A percentile compares a stretch with the other conserved stretches of the same genome.
These are phyloP conservation scores for Sorex maritimensis DNA, from an alignment of 2,797 vertebrate genomes.

Conservation along the genomic window DNA sequence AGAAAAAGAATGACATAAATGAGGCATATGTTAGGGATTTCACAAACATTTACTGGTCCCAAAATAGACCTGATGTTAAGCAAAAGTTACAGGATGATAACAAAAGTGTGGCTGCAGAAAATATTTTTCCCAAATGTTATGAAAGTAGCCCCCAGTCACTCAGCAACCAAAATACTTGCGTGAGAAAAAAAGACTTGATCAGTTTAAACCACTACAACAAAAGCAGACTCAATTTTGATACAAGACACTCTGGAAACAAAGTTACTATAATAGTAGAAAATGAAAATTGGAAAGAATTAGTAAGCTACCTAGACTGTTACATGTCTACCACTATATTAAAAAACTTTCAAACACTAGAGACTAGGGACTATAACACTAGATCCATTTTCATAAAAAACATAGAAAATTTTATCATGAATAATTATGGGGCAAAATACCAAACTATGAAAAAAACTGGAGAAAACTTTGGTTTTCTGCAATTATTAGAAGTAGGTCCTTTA, in stretches of 20 bases:
- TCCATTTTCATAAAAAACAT: conserved; percentile 41
- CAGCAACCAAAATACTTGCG: conserved; percentile 24
- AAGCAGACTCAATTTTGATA: not conserved
- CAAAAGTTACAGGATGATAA: conserved; percentile 69
- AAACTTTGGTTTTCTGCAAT: not conserved
- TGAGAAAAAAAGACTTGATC: conserved; percentile 16
- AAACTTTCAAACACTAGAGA: conserved; percentile 17
- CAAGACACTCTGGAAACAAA: conserved; percentile 36
- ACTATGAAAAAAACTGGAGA: conserved; percentile 13
- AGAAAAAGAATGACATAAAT: conserved; percentile 73
- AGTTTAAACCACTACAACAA: not conserved
- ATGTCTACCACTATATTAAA: not conserved
- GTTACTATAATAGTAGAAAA: conserved; percentile 4
- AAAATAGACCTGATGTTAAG: conserved; percentile 72
- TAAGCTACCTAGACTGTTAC: not conserved
- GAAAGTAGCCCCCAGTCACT: conserved; percentile 53
- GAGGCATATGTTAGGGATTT: conserved; percentile 67
- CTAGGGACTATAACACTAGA: not conserved
- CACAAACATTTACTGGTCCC: conserved; percentile 56
- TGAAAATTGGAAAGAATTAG: conserved; percentile 2
- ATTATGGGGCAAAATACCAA: conserved; percentile 13
- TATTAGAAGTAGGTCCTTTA: conserved; percentile 54
- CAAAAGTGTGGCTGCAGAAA: conserved; percentile 23
- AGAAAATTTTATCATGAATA: not conserved
- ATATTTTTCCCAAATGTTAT: conserved; percentile 4